Percentiles rank a stretch among this genome's conserved stretches.
Conservation (phyloP, 2,797 vertebrate species). For the Cyprinella venusta region DNA sequence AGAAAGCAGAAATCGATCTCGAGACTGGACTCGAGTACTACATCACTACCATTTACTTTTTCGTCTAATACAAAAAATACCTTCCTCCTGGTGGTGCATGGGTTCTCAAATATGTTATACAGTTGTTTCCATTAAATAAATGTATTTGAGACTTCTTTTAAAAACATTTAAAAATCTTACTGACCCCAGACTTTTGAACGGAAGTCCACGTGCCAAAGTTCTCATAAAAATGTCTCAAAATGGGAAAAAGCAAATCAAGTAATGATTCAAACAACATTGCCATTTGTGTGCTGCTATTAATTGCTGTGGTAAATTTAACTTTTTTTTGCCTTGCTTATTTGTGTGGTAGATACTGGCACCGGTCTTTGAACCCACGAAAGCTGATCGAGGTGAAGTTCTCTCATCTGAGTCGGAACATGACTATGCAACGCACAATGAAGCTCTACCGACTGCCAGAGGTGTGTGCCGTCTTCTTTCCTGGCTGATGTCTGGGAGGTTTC, state of each 20-base stretch:
- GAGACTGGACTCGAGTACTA: no score
- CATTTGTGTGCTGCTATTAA: background rate
- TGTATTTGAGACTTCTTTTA: background rate
- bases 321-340: background rate
- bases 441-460: slow-evolving; percentile 95
- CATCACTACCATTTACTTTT: no score
- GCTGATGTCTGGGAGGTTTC: background rate
- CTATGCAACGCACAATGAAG: slow-evolving; percentile 99
- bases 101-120: background rate
- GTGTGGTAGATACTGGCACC: slow-evolving; percentile 92
- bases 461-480: background rate
- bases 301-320: background rate
- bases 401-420: slow-evolving; percentile 99
- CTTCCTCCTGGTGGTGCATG: no score
- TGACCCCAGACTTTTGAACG: background rate
- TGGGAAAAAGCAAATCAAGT: background rate
- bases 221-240: background rate
- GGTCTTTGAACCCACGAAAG: slow-evolving; percentile 95
- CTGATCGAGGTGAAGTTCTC: slow-evolving; percentile 99
- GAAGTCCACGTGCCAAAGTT: background rate
- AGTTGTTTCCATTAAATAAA: background rate
- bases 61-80: no score
- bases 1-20: no score
- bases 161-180: background rate
- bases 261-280: background rate